Evolutionary conservation across 2,888 invertebrate species (phyloP).

Genomic region (Gisinianus flammeolus): DNA sequence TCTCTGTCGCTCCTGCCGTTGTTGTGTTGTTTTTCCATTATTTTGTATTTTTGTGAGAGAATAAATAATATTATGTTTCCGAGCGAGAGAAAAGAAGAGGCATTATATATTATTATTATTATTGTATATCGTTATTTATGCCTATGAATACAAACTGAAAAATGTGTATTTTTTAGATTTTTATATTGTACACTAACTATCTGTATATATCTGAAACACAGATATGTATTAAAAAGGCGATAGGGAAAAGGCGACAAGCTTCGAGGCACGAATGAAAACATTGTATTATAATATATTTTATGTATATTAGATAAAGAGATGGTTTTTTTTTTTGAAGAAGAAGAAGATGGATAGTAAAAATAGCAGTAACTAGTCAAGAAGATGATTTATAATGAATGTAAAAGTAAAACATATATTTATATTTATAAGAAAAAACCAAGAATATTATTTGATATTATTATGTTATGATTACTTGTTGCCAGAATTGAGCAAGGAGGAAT

Average conservation of each 20-base stretch:
- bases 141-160: background rate
- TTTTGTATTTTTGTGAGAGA: background rate
- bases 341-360: background rate
- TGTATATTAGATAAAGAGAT: background rate
- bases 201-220: too few relatives aligned
- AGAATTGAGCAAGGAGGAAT: conserved; percentile 91
- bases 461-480: conserved; percentile 84
- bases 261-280: background rate
- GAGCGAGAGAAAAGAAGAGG: background rate
- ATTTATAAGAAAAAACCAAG: too few relatives aligned
- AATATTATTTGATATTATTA: too few relatives aligned
- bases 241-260: background rate
- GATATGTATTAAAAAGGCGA: too few relatives aligned
- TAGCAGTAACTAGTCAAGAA: too few relatives aligned
- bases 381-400: too few relatives aligned
- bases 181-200: background rate
- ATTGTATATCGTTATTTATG: too few relatives aligned
- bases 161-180: background rate
- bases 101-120: background rate
- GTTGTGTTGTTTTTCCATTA: background rate
- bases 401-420: too few relatives aligned
- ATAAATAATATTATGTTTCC: background rate
- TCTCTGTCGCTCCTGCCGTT: background rate
- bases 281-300: background rate
- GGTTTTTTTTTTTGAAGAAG: background rate